Base-by-base conservation (phyloP, 1,140 invertebrate genomes). In the Ceratosolen solmsi region DNA sequence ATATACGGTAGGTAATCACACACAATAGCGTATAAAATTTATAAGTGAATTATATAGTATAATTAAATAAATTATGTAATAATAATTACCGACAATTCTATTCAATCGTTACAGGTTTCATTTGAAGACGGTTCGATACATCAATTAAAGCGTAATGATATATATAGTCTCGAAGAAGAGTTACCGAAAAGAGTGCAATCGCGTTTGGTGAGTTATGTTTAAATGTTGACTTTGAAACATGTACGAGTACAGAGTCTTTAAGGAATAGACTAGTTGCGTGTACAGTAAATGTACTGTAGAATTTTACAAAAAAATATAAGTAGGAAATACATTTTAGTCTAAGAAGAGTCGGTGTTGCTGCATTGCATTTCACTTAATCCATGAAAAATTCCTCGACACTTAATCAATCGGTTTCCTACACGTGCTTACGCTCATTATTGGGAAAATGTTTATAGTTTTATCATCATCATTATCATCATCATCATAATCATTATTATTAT, bases 1-100 rank as follows among this genome's bases (percentile, higher is more conserved):
- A 85, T 94, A 93, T 84, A 93, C 90, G 72, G 94, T 94, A 88
- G 89, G 92, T 89, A 72, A 63, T n/a, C 25, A 51, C n/a, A n/a
- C n/a, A n/a, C n/a, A n/a, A n/a, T n/a, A n/a, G n/a, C n/a, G n/a
- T n/a, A n/a, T n/a, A n/a, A n/a, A n/a, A n/a, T n/a, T n/a, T n/a
- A n/a, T n/a, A n/a, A n/a, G n/a, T n/a, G n/a, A n/a, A n/a, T n/a
- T n/a, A n/a, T n/a, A n/a, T n/a, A n/a, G n/a, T n/a, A n/a, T n/a
- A n/a, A n/a, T n/a, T n/a, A n/a, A n/a, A n/a, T n/a, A n/a, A n/a
- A n/a, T n/a, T n/a, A n/a, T n/a, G n/a, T n/a, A n/a, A n/a, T n/a
- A n/a, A n/a, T n/a, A n/a, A n/a, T n/a, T n/a, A n/a, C n/a, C n/a
- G n/a, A n/a, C n/a, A n/a, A n/a, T n/a, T n/a, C n/a, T n/a, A n/a